Conservation (phyloP, 2,797 vertebrate species). For the Peromyscus eremicus region DNA sequence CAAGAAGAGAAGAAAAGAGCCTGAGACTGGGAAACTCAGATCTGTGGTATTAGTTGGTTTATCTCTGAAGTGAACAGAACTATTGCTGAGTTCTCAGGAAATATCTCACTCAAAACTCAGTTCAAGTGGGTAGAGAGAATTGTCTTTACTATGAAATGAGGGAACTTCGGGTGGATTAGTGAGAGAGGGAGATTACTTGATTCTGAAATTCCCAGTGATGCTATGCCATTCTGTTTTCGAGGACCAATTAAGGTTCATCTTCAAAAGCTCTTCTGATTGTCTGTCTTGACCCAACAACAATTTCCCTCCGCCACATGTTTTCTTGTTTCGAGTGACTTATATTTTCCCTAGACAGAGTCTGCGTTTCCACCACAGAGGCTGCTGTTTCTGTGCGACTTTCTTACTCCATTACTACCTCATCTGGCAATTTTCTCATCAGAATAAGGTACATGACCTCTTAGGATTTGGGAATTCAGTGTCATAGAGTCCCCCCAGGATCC, state of each 20-base stretch:
- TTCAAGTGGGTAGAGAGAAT: neutral
- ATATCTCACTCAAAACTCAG: neutral
- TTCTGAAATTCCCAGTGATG: neutral
- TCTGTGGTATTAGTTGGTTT: neutral
- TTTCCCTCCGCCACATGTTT: neutral
- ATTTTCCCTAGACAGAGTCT: neutral
- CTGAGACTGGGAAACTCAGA: neutral
- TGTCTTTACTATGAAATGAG: neutral
- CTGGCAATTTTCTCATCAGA: constrained; percentile 13
- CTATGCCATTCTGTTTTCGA: neutral
- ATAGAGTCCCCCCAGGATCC: neutral
- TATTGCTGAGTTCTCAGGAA: constrained; percentile 39
- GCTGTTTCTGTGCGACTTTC: neutral
- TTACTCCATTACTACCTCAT: neutral
- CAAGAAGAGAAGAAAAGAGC: neutral
- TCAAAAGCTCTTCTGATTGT: neutral
- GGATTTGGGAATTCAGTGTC: neutral
- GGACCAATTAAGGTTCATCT: constrained; percentile 30
- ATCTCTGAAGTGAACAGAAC: constrained; percentile 45
- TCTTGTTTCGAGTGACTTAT: neutral
- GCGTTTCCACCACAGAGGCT: neutral
- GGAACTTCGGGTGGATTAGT: neutral
- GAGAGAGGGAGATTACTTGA: neutral
- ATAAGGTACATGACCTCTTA: neutral
- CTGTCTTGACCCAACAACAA: neutral